Evolutionary conservation across 2,888 invertebrate species (phyloP).

Genomic region (Thereva nobilitata): DNA sequence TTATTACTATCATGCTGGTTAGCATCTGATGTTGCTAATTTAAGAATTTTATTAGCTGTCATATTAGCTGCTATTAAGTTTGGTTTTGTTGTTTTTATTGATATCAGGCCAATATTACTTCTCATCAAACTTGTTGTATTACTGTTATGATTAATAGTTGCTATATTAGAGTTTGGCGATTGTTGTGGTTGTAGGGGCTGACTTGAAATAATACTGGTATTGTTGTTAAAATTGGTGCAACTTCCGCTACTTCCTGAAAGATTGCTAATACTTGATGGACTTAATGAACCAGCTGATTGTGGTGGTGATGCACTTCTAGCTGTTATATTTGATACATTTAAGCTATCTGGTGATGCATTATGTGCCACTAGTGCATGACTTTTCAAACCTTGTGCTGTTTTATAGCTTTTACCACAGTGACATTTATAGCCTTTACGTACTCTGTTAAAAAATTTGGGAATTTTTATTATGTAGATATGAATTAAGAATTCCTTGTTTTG

Average conservation of each 20-base stretch:
- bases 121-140: conserved; percentile 51
- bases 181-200: conserved; percentile 36
- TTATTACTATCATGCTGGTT: conserved; percentile 42
- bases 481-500: neutral
- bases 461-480: conserved; percentile 22
- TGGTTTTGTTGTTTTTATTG: conserved; percentile 51
- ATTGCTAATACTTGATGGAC: conserved; percentile 58
- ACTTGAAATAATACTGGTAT: conserved; percentile 44
- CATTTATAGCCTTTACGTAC: conserved; percentile 80
- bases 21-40: conserved; percentile 49
- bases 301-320: conserved; percentile 55
- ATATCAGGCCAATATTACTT: conserved; percentile 57
- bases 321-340: conserved; percentile 40
- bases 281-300: conserved; percentile 56
- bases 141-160: conserved; percentile 43
- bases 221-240: conserved; percentile 30
- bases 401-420: conserved; percentile 85
- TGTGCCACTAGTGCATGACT: conserved; percentile 65
- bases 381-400: conserved; percentile 77
- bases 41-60: conserved; percentile 56
- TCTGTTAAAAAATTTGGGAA: conserved; percentile 59
- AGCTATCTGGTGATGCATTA: conserved; percentile 54
- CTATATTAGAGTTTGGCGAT: conserved; percentile 45
- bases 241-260: conserved; percentile 56
- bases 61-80: conserved; percentile 56